Conservation (phyloP, 2,113 vertebrate genomes). For the Archilochus colubris region DNA sequence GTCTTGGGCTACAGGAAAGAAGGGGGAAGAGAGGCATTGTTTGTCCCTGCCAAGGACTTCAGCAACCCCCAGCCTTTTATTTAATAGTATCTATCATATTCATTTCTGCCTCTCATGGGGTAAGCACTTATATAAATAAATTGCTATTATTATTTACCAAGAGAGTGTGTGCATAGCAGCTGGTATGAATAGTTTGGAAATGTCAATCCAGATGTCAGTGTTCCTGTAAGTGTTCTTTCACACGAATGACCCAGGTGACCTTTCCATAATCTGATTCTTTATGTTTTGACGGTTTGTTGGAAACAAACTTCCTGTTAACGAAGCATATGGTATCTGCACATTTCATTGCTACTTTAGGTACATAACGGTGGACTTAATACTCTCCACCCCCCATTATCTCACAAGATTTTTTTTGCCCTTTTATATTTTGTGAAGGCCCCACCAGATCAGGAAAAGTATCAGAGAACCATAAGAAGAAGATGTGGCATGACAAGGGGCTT, state of each 20-base stretch:
- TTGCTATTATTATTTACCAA: neutral
- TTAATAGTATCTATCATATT: neutral
- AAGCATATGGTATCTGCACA: accelerated
- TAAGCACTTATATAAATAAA: neutral
- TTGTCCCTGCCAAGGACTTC: neutral
- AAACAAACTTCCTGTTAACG: neutral
- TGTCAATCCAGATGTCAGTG: neutral
- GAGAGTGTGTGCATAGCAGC: neutral
- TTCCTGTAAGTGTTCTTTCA: neutral
- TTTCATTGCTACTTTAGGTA: neutral
- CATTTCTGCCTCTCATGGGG: neutral
- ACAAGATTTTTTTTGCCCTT: neutral
- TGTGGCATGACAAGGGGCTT: neutral
- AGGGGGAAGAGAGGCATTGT: neutral
- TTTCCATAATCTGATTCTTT: neutral
- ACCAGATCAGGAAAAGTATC: neutral
- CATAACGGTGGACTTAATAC: neutral
- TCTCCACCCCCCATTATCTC: neutral
- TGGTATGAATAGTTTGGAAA: neutral
- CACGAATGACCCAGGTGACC: accelerated
- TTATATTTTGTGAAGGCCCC: neutral
- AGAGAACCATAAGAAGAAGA: neutral
- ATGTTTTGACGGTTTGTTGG: neutral
- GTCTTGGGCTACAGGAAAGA: slow-evolving; percentile 1
- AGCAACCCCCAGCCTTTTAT: neutral